Evolutionary conservation across 2,888 invertebrate genomes (phyloP).

Genomic region (Spodoptera littoralis): DNA sequence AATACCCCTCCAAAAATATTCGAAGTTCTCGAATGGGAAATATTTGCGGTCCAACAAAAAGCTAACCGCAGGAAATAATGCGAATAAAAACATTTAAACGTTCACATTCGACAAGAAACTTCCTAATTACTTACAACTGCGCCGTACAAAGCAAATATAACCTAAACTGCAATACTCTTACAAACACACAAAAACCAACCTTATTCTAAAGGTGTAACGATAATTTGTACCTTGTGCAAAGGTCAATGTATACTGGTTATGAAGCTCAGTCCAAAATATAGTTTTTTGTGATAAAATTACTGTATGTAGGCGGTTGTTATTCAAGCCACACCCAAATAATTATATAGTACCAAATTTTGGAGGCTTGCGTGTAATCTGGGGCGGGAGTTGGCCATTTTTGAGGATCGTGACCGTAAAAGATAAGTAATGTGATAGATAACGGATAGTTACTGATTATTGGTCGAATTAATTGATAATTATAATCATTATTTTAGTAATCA

Average conservation of each 20-base stretch:
- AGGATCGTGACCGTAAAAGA: too few relatives aligned
- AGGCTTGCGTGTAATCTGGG: conserved; percentile 8
- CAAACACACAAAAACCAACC: conserved; percentile 19
- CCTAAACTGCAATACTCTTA: not conserved
- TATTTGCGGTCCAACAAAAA: conserved; percentile 54
- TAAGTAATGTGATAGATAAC: too few relatives aligned
- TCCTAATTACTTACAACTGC: conserved; percentile 52
- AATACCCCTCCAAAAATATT: conserved; percentile 8
- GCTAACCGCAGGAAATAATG: conserved; percentile 52
- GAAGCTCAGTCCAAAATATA: conserved; percentile 41
- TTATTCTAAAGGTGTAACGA: accelerated
- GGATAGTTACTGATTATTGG: too few relatives aligned
- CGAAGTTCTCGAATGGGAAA: conserved; percentile 36
- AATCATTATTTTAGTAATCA: too few relatives aligned
- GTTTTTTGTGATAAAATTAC: conserved; percentile 52
- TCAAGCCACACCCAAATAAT: conserved; percentile 51
- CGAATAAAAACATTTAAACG: conserved; percentile 55
- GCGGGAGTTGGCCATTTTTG: conserved; percentile 4
- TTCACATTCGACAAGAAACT: conserved; percentile 50
- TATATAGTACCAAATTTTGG: conserved; percentile 25
- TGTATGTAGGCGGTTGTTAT: conserved; percentile 42
- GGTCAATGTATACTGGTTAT: conserved; percentile 14
- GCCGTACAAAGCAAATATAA: conserved; percentile 3
- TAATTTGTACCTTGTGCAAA: not conserved
- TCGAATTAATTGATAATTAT: too few relatives aligned